Percentiles rank a stretch among this genome's conserved stretches.
These are phyloP conservation scores for Motacilla tschutschensis DNA, from an alignment of 2,113 vertebrate species.

Conservation along the genomic window DNA sequence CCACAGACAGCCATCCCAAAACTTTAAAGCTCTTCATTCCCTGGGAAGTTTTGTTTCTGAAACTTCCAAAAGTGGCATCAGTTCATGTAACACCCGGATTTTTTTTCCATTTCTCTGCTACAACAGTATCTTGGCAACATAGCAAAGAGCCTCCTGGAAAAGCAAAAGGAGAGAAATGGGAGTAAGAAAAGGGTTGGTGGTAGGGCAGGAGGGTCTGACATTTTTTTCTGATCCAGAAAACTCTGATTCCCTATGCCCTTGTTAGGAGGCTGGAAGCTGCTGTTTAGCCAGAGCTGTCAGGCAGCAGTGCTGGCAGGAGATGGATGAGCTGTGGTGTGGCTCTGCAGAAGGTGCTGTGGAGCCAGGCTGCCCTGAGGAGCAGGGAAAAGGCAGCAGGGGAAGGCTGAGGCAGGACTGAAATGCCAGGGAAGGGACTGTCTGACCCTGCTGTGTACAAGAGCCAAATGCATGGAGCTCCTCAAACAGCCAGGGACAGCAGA, in stretches of 20 bases:
- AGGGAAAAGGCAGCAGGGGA: not conserved
- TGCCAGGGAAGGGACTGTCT: not conserved
- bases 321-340: not conserved
- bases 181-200: not conserved
- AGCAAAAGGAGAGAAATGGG: not conserved
- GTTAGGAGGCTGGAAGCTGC: conserved; percentile 3
- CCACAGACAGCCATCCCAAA: not conserved
- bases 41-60: not conserved
- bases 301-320: not conserved
- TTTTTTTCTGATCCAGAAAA: not conserved
- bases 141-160: not conserved
- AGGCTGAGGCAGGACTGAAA: not conserved
- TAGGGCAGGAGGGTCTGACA: not conserved
- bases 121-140: not conserved
- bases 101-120: not conserved
- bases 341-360: not conserved
- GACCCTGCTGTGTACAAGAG: not conserved
- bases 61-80: not conserved
- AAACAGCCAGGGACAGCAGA: not conserved
- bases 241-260: not conserved
- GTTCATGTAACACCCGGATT: not conserved
- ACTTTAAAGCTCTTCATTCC: not conserved
- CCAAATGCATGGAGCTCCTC: not conserved
- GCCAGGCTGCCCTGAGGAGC: not conserved
- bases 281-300: conserved; percentile 19